phyloP scores from a whole-genome alignment of 2,113 vertebrate genomes.

The Tinamus guttatus region DNA sequence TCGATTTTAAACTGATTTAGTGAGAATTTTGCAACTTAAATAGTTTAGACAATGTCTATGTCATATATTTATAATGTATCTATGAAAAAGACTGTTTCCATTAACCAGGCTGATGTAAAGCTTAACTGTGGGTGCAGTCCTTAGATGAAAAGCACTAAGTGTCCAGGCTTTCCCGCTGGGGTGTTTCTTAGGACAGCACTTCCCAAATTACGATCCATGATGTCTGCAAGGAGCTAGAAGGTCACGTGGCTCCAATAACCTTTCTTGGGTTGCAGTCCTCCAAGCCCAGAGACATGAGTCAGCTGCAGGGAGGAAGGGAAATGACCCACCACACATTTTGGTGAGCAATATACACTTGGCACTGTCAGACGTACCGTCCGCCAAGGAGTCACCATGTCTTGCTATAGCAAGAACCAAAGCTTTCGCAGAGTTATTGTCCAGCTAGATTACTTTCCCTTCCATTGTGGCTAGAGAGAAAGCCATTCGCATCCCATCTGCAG shows the following conservation, averaged over 20 bases:
- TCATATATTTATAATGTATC: background rate
- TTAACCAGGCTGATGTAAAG: background rate
- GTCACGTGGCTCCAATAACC: accelerated
- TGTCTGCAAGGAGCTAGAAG: background rate
- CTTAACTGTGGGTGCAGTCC: background rate
- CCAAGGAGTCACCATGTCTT: background rate
- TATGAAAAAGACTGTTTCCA: background rate
- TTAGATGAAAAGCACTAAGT: background rate
- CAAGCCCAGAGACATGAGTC: background rate
- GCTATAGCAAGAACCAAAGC: background rate
- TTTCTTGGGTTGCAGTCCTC: background rate
- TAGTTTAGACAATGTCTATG: background rate
- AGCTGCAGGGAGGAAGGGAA: background rate
- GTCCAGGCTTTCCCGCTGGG: background rate
- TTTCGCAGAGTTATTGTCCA: background rate
- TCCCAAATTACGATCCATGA: background rate
- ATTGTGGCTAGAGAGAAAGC: background rate
- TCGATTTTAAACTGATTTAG: background rate
- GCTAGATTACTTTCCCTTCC: background rate
- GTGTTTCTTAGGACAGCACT: background rate
- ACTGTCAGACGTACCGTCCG: background rate
- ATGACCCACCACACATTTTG: background rate
- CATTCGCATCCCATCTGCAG: background rate
- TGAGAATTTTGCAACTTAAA: background rate
- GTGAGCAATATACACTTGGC: background rate